Percentiles rank a stretch among this genome's conserved stretches.
These are phyloP conservation scores for Atrichornis clamosus DNA, from an alignment of 2,113 vertebrate species.

Conservation along the genomic window DNA sequence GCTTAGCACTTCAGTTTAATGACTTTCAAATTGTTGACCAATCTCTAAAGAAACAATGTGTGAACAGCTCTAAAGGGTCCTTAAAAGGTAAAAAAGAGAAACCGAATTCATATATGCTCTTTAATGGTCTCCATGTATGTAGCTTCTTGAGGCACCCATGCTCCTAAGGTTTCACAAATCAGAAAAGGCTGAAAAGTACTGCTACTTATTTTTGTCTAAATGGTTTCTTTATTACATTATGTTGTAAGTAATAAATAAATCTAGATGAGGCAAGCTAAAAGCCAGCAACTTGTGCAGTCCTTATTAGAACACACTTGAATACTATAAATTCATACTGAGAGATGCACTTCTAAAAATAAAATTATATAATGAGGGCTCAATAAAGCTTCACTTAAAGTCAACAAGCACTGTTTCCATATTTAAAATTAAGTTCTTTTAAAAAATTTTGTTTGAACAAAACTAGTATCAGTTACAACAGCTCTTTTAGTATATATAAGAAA, in stretches of 20 bases:
- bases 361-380: neutral
- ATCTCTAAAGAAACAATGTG: neutral
- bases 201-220: neutral
- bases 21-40: neutral
- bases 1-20: neutral
- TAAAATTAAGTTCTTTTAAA: neutral
- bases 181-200: neutral
- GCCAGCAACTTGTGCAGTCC: neutral
- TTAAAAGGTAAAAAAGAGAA: conserved; percentile 15
- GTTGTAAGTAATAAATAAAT: neutral
- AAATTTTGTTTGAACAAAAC: conserved; percentile 3
- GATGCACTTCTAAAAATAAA: conserved; percentile 14
- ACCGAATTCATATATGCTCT: neutral
- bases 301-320: neutral
- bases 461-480: neutral
- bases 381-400: conserved; percentile 3
- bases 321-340: neutral
- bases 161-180: neutral
- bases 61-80: neutral
- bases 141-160: neutral
- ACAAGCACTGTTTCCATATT: neutral
- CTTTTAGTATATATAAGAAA: neutral
- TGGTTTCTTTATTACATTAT: neutral
- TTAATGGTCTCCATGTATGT: neutral
- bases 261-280: neutral